Conservation (phyloP, 2,888 invertebrate species). For the Eremobia ochroleuca region DNA sequence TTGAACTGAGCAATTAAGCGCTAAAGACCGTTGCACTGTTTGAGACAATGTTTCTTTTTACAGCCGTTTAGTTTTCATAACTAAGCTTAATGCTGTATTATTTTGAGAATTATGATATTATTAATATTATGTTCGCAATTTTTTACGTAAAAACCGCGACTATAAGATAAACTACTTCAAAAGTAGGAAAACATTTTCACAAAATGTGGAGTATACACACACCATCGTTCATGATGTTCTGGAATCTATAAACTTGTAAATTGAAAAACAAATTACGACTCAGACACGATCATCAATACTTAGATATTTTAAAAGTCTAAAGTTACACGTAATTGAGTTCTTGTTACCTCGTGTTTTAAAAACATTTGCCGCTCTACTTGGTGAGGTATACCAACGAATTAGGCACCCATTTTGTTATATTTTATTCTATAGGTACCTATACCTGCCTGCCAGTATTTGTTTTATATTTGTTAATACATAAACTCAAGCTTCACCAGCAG, state of each 20-base stretch:
- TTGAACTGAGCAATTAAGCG: conserved; percentile 48
- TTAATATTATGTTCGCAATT: conserved; percentile 61
- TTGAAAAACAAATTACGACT: conserved; percentile 24
- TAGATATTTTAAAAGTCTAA: conserved; percentile 22
- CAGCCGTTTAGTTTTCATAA: conserved; percentile 28
- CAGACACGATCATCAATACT: conserved; percentile 18
- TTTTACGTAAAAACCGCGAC: conserved; percentile 32
- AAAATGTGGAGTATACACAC: conserved; percentile 3
- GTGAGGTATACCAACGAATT: neutral
- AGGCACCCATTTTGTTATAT: neutral
- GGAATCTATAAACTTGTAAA: conserved; percentile 25
- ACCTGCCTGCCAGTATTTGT: neutral
- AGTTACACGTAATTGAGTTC: conserved; percentile 11
- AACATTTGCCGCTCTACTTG: conserved; percentile 3
- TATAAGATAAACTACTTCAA: conserved; percentile 3
- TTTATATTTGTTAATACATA: neutral
- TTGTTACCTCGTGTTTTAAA: conserved; percentile 15
- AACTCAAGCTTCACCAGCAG: neutral
- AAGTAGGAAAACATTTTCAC: conserved; percentile 28
- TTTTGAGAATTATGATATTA: conserved; percentile 37
- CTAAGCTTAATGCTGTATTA: conserved; percentile 43
- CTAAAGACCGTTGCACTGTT: conserved; percentile 12
- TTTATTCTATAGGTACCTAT: neutral
- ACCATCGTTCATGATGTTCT: conserved; percentile 1
- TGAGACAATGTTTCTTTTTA: conserved; percentile 28